Percentiles rank a stretch among this genome's conserved stretches.
phyloP scores from a whole-genome alignment of 2,888 invertebrate species.

The Hydrotaea cyrtoneurina region DNA sequence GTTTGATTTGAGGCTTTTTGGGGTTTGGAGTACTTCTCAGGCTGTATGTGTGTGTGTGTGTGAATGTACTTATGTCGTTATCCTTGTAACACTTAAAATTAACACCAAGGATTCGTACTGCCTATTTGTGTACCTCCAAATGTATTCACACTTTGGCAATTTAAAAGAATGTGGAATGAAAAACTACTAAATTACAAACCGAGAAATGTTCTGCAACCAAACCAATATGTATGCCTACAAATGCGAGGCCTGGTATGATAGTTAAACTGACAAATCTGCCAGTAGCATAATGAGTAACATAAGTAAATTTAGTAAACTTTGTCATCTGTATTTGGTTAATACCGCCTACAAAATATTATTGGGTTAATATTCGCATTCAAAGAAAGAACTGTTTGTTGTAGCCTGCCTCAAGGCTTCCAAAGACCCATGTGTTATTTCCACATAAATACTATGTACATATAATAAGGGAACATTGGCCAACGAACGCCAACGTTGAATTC shows the following conservation, averaged over 20 bases:
- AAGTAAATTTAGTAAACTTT: too few species aligned
- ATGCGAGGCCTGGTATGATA: not conserved
- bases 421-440: too few species aligned
- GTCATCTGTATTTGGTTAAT: too few species aligned
- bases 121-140: constrained; percentile 1
- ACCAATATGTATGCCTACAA: not conserved
- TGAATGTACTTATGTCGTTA: constrained; percentile 11
- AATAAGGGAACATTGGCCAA: too few species aligned
- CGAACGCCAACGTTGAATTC: too few species aligned
- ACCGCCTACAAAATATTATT: too few species aligned
- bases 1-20: not conserved
- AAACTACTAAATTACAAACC: constrained; percentile 21
- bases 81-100: constrained; percentile 54
- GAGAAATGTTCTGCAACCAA: constrained; percentile 13
- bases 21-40: not conserved
- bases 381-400: too few species aligned
- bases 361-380: too few species aligned
- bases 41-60: not conserved
- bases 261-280: not conserved
- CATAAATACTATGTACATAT: too few species aligned
- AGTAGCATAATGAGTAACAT: too few species aligned
- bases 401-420: too few species aligned
- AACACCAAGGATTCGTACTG: constrained; percentile 43
- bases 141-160: not conserved
- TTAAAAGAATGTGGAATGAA: not conserved